Evolutionary conservation across 2,113 vertebrate genomes (phyloP).

Genomic region (Psophia crepitans): DNA sequence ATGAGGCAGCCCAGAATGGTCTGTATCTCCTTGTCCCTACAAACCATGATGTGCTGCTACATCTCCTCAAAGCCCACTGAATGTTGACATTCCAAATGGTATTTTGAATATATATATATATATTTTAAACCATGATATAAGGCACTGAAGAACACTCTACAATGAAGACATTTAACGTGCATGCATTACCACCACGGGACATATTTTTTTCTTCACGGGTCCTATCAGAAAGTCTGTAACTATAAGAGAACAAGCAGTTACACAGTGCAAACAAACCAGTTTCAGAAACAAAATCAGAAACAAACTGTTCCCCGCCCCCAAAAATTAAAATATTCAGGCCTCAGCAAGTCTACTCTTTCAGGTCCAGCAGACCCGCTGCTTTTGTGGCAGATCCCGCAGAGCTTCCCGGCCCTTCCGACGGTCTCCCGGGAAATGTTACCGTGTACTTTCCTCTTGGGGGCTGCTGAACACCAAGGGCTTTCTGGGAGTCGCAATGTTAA

Average conservation of each 20-base stretch:
- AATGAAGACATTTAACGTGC: conserved; percentile 7
- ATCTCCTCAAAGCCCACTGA: conserved; percentile 69
- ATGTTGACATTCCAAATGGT: conserved; percentile 58
- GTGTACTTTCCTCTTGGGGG: not conserved
- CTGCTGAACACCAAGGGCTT: not conserved
- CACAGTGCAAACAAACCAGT: not conserved
- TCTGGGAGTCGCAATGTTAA: not conserved
- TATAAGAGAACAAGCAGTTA: conserved; percentile 47
- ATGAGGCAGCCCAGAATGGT: conserved; percentile 82
- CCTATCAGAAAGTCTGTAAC: conserved; percentile 27
- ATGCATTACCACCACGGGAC: conserved; percentile 15
- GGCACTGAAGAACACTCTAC: conserved; percentile 23
- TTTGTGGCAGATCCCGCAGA: not conserved
- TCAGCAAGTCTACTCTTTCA: not conserved
- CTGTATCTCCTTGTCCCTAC: conserved; percentile 82
- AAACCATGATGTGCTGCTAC: conserved; percentile 85
- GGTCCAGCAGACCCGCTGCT: not conserved
- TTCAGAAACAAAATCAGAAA: not conserved
- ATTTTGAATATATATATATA: conserved; percentile 20
- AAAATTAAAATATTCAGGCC: not conserved
- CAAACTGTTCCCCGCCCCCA: not conserved
- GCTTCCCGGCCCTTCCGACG: not conserved
- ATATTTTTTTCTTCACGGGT: not conserved
- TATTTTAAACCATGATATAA: not conserved
- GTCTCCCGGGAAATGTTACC: not conserved